Percentiles rank a stretch among this genome's conserved stretches.
These are phyloP conservation scores for Dryoscopus gambensis DNA, from an alignment of 2,113 vertebrate species.

Conservation along the genomic window DNA sequence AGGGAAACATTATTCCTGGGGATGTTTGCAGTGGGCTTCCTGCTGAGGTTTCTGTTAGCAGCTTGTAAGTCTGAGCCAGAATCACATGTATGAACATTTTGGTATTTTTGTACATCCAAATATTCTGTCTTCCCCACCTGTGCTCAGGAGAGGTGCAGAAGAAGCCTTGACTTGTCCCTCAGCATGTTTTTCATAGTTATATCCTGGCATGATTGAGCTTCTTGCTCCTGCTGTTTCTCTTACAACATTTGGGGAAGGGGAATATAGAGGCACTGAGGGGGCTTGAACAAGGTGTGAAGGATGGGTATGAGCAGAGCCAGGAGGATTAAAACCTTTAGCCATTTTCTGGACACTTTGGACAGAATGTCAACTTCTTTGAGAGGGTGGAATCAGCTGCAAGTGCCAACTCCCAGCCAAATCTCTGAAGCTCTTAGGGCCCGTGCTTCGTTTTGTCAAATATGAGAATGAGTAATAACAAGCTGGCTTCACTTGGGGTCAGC, in stretches of 20 bases:
- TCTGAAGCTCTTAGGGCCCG: not conserved
- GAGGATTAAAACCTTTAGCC: not conserved
- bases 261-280: not conserved
- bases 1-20: not conserved
- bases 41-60: not conserved
- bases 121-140: not conserved
- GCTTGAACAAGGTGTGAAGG: not conserved
- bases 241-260: not conserved
- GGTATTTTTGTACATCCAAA: not conserved
- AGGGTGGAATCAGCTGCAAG: not conserved
- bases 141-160: not conserved
- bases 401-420: not conserved
- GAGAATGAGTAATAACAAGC: not conserved
- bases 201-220: not conserved
- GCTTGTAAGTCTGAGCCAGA: not conserved
- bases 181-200: not conserved
- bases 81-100: not conserved
- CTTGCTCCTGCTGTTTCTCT: not conserved
- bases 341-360: not conserved
- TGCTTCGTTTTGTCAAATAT: rapidly evolving
- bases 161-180: not conserved
- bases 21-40: not conserved
- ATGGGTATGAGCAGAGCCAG: not conserved
- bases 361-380: not conserved
- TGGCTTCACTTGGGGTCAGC: rapidly evolving